These are phyloP conservation scores for Corythornis vintsioides DNA, from an alignment of 2,113 vertebrate genomes.

Conservation along the genomic window DNA sequence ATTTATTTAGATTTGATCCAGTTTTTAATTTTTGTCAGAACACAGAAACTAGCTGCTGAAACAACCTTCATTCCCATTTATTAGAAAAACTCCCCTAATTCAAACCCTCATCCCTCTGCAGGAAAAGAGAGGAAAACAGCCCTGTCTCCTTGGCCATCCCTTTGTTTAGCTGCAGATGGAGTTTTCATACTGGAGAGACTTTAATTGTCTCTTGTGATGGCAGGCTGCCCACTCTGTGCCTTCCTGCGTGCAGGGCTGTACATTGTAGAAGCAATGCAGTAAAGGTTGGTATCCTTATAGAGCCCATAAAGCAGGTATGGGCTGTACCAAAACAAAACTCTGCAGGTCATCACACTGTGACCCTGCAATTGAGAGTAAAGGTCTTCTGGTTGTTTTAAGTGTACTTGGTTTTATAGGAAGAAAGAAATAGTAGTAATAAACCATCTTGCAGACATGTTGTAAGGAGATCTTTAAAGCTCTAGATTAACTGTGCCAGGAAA, in stretches of 20 bases:
- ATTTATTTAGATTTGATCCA: background rate
- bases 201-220: background rate
- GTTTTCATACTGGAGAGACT: background rate
- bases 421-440: constrained; percentile 14
- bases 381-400: background rate
- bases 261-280: rapidly evolving
- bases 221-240: background rate
- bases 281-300: background rate
- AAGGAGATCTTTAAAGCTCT: background rate
- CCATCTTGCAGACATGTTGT: background rate
- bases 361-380: background rate
- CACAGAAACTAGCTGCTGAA: background rate
- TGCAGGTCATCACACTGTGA: background rate
- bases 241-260: rapidly evolving
- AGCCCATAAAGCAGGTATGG: background rate
- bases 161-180: background rate
- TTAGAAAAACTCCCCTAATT: background rate
- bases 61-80: rapidly evolving
- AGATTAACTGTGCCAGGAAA: background rate
- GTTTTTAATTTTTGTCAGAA: background rate
- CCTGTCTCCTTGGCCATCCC: background rate
- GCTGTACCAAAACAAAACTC: background rate
- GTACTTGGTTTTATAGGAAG: background rate
- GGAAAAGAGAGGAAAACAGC: background rate
- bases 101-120: background rate